Percentiles rank a stretch among this genome's conserved stretches.
Conservation (phyloP, 2,888 invertebrate species). For the Perithous albicinctus region DNA sequence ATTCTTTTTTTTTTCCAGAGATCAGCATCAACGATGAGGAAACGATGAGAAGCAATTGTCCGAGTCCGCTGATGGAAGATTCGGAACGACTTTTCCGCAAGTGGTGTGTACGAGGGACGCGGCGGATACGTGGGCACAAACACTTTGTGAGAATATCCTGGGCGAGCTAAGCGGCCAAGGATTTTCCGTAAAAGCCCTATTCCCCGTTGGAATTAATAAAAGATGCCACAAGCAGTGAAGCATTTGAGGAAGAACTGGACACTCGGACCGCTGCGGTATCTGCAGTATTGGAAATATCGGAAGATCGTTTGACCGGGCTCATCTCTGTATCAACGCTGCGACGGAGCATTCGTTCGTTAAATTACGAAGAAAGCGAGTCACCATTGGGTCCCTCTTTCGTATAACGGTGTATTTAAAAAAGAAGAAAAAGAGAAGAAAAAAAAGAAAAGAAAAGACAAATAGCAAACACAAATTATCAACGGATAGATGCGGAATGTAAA, state of each 20-base stretch:
- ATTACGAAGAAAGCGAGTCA: not conserved
- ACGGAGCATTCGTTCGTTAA: not conserved
- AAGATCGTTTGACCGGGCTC: conserved; percentile 74
- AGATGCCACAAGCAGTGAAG: conserved; percentile 71
- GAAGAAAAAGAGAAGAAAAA: too few relatives aligned
- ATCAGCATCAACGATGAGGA: conserved; percentile 20
- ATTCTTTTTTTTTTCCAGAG: conserved; percentile 25
- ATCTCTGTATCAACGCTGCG: not conserved
- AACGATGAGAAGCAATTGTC: not conserved
- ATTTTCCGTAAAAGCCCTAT: conserved; percentile 18
- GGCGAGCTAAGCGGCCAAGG: not conserved
- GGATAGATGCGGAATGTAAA: conserved; percentile 40
- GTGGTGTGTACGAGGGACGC: conserved; percentile 1
- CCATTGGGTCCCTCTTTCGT: not conserved
- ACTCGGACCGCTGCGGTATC: conserved; percentile 77
- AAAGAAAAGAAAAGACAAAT: too few relatives aligned
- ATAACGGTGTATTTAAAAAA: too few relatives aligned
- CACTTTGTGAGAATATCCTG: conserved; percentile 39
- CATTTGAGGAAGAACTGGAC: conserved; percentile 74
- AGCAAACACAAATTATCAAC: conserved; percentile 3
- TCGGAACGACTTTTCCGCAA: not conserved
- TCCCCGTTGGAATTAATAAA: conserved; percentile 47
- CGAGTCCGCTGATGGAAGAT: conserved; percentile 16
- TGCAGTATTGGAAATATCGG: conserved; percentile 76
- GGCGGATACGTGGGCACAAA: conserved; percentile 39